A percentile compares a stretch with the other conserved stretches of the same genome.
phyloP scores from a whole-genome alignment of 92 coral and sea anemone species.

The Ricordea florida region DNA sequence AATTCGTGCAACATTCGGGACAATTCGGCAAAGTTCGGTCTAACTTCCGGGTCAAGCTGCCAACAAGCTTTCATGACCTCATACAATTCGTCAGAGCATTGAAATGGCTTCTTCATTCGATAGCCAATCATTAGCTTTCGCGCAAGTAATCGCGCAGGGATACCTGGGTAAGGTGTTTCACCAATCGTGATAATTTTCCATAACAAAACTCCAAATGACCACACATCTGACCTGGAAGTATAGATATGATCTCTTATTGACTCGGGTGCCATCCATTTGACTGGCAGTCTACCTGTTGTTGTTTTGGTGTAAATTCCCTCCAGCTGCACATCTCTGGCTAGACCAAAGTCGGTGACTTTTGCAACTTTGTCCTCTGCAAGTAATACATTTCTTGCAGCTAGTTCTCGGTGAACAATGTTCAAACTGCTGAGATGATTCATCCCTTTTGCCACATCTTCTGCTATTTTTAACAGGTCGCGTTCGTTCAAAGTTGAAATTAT shows the following conservation, averaged over 20 bases:
- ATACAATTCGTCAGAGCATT: constrained; percentile 70
- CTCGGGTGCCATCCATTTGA: constrained; percentile 87
- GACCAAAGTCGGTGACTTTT: constrained; percentile 75
- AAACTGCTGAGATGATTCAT: constrained; percentile 58
- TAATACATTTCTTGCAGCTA: constrained; percentile 72
- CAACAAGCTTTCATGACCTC: constrained; percentile 75
- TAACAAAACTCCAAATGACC: constrained; percentile 76
- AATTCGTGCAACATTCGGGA: constrained; percentile 27
- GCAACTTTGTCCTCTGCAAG: constrained; percentile 47
- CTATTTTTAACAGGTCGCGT: constrained; percentile 56
- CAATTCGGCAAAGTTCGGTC: constrained; percentile 69
- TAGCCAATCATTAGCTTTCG: constrained; percentile 60
- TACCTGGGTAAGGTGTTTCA: constrained; percentile 70
- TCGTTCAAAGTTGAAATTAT: constrained; percentile 41
- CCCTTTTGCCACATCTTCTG: constrained; percentile 66
- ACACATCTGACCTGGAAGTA: constrained; percentile 61
- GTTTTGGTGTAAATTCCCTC: constrained; percentile 61
- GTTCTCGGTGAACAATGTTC: constrained; percentile 70
- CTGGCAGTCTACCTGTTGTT: constrained; percentile 61
- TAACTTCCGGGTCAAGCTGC: constrained; percentile 56
- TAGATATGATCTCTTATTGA: constrained; percentile 57
- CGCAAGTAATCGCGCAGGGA: constrained; percentile 52
- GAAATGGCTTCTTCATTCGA: constrained; percentile 62
- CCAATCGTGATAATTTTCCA: constrained; percentile 80
- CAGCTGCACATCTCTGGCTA: constrained; percentile 65